These are phyloP conservation scores for Anguilla rostrata DNA, from an alignment of 2,113 vertebrate genomes.

Conservation along the genomic window DNA sequence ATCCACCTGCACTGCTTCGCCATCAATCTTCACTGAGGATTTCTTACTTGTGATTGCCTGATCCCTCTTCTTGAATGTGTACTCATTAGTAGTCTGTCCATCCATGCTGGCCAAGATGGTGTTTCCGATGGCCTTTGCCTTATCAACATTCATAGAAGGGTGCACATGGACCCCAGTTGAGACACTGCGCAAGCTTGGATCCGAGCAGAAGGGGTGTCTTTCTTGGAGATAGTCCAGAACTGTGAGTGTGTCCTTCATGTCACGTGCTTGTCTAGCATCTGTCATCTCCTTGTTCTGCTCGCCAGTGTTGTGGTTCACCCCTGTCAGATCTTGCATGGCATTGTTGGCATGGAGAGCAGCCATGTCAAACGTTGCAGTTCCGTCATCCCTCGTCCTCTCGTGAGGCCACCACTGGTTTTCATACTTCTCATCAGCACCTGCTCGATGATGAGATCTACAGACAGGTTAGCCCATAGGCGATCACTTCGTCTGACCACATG, in stretches of 20 bases:
- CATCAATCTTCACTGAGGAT: conserved; percentile 1
- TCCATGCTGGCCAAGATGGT: not conserved
- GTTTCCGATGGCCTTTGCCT: not conserved
- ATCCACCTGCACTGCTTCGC: not conserved
- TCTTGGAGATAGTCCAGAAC: not conserved
- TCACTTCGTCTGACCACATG: not conserved
- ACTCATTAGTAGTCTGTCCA: not conserved
- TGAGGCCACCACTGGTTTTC: conserved; percentile 5
- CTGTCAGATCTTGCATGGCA: conserved; percentile 12
- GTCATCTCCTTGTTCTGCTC: not conserved
- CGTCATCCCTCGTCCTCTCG: not conserved
- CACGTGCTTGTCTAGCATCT: not conserved
- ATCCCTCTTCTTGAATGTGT: not conserved
- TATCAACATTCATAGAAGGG: not conserved
- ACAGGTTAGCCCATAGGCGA: not conserved
- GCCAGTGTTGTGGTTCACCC: not conserved
- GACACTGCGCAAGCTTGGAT: not conserved
- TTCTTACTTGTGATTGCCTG: not conserved
- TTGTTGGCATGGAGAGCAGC: not conserved
- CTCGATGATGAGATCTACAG: conserved; percentile 1
- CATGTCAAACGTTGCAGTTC: not conserved
- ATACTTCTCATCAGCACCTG: not conserved
- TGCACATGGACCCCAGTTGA: not conserved
- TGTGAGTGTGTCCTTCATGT: not conserved
- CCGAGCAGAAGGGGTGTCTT: not conserved